Conservation (phyloP, 2,797 vertebrate species). For the Sphenodon punctatus region DNA sequence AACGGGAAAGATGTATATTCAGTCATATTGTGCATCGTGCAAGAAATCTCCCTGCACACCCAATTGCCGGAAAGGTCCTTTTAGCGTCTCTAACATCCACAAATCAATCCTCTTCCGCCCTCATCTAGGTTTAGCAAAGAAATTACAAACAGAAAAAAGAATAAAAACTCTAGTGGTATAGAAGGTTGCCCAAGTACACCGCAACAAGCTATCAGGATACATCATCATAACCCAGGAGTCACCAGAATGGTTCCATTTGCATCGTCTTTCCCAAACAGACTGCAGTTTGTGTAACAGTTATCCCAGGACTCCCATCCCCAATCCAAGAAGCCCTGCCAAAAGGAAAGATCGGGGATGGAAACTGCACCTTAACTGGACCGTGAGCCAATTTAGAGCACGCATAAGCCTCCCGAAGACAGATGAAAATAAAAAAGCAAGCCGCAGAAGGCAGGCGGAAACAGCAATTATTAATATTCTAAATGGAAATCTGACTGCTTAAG, state of each 20-base stretch:
- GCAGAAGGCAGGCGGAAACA: slow-evolving; percentile 23
- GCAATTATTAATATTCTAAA: slow-evolving; percentile 73
- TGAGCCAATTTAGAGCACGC: slow-evolving; percentile 9
- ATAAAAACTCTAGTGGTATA: neutral
- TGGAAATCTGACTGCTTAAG: slow-evolving; percentile 65
- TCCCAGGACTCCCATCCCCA: neutral
- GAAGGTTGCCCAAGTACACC: accelerated
- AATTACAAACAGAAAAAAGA: neutral
- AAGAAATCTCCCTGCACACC: neutral
- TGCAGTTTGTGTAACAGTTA: neutral
- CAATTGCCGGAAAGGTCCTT: neutral
- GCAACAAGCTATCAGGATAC: neutral
- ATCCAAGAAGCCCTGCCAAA: neutral
- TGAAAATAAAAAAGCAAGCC: slow-evolving; percentile 7
- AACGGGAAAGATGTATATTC: neutral
- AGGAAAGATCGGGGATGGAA: neutral
- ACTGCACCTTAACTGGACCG: neutral
- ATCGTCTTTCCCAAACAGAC: neutral
- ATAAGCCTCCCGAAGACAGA: slow-evolving; percentile 41
- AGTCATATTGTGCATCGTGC: no score
- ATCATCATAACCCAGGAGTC: neutral
- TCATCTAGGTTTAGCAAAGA: neutral
- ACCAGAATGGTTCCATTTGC: neutral
- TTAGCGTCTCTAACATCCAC: neutral
- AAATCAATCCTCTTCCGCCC: neutral